Evolutionary conservation across 2,113 vertebrate genomes (phyloP).

Genomic region (Carettochelys insculpta): DNA sequence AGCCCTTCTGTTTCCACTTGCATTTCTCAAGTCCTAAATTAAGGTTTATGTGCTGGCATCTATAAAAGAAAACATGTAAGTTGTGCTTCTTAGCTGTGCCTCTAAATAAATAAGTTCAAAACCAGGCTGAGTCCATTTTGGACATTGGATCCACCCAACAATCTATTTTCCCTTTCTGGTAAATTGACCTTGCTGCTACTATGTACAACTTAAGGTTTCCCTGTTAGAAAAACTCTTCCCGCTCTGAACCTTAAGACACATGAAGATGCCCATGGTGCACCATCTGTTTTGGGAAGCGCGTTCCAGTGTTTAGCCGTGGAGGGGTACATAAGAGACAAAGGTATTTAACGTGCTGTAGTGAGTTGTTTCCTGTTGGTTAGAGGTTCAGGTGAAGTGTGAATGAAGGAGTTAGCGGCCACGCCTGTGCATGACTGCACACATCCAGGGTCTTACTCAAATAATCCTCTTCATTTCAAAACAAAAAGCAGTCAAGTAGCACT

Average conservation of each 20-base stretch:
- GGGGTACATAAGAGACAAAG: background rate
- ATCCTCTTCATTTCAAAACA: background rate
- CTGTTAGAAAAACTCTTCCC: slow-evolving; percentile 33
- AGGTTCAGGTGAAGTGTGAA: background rate
- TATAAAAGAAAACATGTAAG: slow-evolving; percentile 63
- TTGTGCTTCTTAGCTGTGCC: slow-evolving; percentile 28
- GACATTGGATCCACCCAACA: slow-evolving; percentile 68
- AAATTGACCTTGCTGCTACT: slow-evolving; percentile 47
- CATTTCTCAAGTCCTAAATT: slow-evolving; percentile 61
- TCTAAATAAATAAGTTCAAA: slow-evolving; percentile 73
- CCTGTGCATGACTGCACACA: background rate
- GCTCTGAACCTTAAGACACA: slow-evolving; percentile 28
- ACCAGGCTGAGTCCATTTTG: slow-evolving; percentile 66
- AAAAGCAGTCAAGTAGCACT: no score
- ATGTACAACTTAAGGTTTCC: slow-evolving; percentile 9
- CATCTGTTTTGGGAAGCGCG: slow-evolving; percentile 10
- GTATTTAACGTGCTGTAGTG: fast-evolving
- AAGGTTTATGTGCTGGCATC: slow-evolving; percentile 41
- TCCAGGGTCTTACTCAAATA: background rate
- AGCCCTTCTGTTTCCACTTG: slow-evolving; percentile 53
- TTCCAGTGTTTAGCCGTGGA: background rate
- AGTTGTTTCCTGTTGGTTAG: background rate
- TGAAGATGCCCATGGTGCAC: slow-evolving; percentile 9
- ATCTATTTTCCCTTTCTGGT: slow-evolving; percentile 66
- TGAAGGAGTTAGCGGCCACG: background rate